Base-by-base conservation (phyloP, 2,888 invertebrate genomes). In the Tipula confusa region DNA sequence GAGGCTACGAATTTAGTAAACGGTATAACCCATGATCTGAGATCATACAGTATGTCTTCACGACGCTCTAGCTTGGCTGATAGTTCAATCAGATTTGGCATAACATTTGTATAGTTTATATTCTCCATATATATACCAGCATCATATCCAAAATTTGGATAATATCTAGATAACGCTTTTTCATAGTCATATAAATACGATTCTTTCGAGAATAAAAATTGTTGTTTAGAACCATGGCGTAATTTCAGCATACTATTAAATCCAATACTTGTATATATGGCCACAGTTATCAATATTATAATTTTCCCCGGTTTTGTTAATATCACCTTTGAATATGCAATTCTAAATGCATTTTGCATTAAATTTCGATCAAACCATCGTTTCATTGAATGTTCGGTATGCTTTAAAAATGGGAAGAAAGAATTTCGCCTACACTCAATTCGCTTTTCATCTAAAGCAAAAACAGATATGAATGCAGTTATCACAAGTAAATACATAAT, bases 391-490 rank as follows among this genome's bases (percentile, higher is more conserved):
- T 91, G 89, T 79, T 91, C 91, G 85, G 91, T 90, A 86, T 95
- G 93, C 85, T 90, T 89, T 84, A 93, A 92, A 87, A 95, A 95
- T 84, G 93, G 93, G 0, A 94, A 29, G 80, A 94, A 86, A 1
- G 94, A 93, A 87, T 95, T 95, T 86, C 93, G 90, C 84, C 92
- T 92, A 1, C 88, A 88, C 85, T 92, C 91, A 18, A 94, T 90
- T 87, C 95, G 90, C 86, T 88, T 90, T 84, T 94, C 91, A 86
- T 96, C 96, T 85, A 96, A 88, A 0, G 94, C 92, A 86, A 96
- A 93, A 85, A 94, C 93, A 1, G 95, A 95, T 13, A 94, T 92
- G 89, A 95, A 96, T 88, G 95, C 95, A n/a, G 96, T 95, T 5
- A 95, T 92, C 86, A 95, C 94, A 87, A 93, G 94, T 84, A 94